Percentiles rank a stretch among this genome's conserved stretches.
Conservation (phyloP, 2,888 invertebrate species). For the Gerris lacustris region DNA sequence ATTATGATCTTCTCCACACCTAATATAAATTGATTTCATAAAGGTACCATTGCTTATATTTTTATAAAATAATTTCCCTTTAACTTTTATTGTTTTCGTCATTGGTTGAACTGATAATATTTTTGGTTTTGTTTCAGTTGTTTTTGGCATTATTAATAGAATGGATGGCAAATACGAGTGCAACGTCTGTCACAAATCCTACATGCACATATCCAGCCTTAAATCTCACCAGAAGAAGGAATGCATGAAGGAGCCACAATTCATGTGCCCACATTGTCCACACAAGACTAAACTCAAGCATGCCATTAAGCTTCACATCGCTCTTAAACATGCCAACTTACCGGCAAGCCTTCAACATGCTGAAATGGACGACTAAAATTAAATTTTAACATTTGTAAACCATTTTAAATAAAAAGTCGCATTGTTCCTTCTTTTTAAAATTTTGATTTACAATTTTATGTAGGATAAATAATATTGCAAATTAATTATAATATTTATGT, state of each 20-base stretch:
- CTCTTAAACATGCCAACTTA: constrained; percentile 5
- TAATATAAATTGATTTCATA: no score
- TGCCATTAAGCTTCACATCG: constrained; percentile 11
- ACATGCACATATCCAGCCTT: constrained; percentile 22
- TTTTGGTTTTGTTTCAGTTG: not conserved
- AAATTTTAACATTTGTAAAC: no score
- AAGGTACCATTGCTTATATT: no score
- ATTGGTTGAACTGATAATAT: not conserved
- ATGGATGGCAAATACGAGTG: constrained; percentile 19
- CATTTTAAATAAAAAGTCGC: no score
- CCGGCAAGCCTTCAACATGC: no score
- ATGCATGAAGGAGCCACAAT: constrained; percentile 17
- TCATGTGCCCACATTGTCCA: constrained; percentile 13
- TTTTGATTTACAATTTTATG: no score
- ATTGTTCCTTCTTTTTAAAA: no score
- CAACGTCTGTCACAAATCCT: constrained; percentile 21
- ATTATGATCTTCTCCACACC: no score
- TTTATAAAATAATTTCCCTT: no score
- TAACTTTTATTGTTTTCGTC: not conserved
- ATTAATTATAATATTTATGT: no score
- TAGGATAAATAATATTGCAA: no score
- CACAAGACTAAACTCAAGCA: constrained; percentile 12
- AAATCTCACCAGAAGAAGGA: constrained; percentile 20
- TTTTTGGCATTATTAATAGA: not conserved
- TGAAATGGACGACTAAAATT: no score